Conservation (phyloP, 2,888 invertebrate genomes). For the Acanthacorydalis orientalis region DNA sequence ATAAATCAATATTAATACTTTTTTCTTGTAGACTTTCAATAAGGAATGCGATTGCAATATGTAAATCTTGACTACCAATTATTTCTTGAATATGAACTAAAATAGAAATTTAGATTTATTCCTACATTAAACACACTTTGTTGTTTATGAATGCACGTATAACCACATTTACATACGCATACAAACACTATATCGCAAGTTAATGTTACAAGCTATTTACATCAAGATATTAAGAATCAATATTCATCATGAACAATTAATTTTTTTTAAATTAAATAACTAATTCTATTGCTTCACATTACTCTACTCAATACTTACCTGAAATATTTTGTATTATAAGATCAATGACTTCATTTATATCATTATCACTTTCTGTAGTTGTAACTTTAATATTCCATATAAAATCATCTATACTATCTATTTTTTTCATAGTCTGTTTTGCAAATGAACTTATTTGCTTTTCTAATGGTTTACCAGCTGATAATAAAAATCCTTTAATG, state of each 20-base stretch:
- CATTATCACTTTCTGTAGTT: not conserved
- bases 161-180: not conserved
- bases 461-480: conserved; percentile 27
- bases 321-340: conserved; percentile 17
- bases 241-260: too few relatives aligned
- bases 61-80: conserved; percentile 23
- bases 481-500: conserved; percentile 27
- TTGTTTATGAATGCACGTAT: not conserved
- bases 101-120: conserved; percentile 11
- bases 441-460: conserved; percentile 9
- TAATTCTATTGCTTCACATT: too few relatives aligned
- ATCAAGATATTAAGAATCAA: too few relatives aligned
- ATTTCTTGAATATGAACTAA: conserved; percentile 19
- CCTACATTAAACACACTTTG: not conserved
- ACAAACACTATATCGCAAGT: not conserved
- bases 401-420: conserved; percentile 2
- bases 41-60: conserved; percentile 22
- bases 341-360: conserved; percentile 13
- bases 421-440: conserved; percentile 1
- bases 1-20: conserved; percentile 30
- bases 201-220: too few relatives aligned
- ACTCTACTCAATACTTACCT: too few relatives aligned
- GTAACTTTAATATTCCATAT: not conserved
- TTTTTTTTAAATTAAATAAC: too few relatives aligned
- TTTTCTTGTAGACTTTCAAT: conserved; percentile 26